Evolutionary conservation across 2,113 vertebrate species (phyloP).

Genomic region (Lutjanus erythropterus): DNA sequence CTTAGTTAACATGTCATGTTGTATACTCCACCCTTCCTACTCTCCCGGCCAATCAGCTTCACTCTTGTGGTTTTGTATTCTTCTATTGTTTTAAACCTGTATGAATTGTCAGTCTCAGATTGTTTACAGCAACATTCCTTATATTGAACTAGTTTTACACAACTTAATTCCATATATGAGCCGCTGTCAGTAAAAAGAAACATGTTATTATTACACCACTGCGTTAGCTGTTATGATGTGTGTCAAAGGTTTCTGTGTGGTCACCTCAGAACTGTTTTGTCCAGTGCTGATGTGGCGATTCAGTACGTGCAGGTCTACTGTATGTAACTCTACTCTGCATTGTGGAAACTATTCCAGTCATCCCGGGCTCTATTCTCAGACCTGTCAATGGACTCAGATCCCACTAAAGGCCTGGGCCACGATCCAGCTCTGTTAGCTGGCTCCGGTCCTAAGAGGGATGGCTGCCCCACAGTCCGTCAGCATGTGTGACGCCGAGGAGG

Average conservation of each 20-base stretch:
- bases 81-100: neutral
- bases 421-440: slow-evolving; percentile 38
- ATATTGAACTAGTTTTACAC: neutral
- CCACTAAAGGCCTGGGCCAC: neutral
- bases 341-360: slow-evolving; percentile 65
- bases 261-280: neutral
- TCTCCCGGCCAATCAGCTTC: slow-evolving; percentile 61
- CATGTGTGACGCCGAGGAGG: slow-evolving; percentile 26
- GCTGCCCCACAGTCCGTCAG: neutral
- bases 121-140: neutral
- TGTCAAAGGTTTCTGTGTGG: too few species aligned
- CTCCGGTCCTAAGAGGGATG: slow-evolving; percentile 28
- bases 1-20: slow-evolving; percentile 29
- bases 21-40: slow-evolving; percentile 45
- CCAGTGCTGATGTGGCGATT: neutral
- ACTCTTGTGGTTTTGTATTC: neutral
- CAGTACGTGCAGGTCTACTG: neutral
- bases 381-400: slow-evolving; percentile 27
- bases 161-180: too few species aligned
- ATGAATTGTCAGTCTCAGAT: neutral
- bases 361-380: slow-evolving; percentile 61
- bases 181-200: too few species aligned
- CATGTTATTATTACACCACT: too few species aligned
- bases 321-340: slow-evolving; percentile 24
- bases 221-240: too few species aligned